Evolutionary conservation across 2,113 vertebrate genomes (phyloP), one percentile per base, ranked within the genome.

Genomic region (Anas platyrhynchos): DNA sequence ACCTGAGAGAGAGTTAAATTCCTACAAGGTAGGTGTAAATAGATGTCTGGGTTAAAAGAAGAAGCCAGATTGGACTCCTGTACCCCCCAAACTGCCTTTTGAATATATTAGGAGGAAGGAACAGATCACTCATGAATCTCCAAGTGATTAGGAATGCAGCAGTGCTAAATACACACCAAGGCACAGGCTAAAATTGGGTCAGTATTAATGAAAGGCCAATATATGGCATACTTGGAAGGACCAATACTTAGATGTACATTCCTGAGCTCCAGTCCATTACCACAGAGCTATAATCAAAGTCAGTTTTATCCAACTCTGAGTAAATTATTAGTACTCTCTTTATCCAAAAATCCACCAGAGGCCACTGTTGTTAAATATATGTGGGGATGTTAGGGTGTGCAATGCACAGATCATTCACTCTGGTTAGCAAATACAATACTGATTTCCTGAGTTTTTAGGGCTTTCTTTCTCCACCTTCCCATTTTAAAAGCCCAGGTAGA

Each of bases 351-450:
- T 96, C 97, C 97, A 97, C 93, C 95, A 97, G 97, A 96, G 97
- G 97, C 86, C 91, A 94, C 86, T 97, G 94, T 96, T 97, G 97
- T 90, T 94, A 97, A 97, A 96, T 90, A 46, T 85, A 95, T 95
- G 88, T 32, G 52, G 82, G 62, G 22, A 91, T 67, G 90, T 85
- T 6, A 50, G 82, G 32, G 15, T 13, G 71, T 76, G 58, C 34
- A 48, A 34, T 2, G 36, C 81, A 69, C 75, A 69, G 15, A 43
- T 29, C 34, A 22, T 63, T 38, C 59, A 56, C 41, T 72, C 41
- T 72, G 48, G 16, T 46, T 29, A 48, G 55, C 12, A 91, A 91
- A 82, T 14, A 73, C 55, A 75, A 74, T 59, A 81, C 69, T 23
- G 46, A 59, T 91, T 91, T 83, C 29, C 73, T 48, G 27, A 76